phyloP scores from a whole-genome alignment of 1,140 invertebrate genomes.

The Cryptotermes secundus region DNA sequence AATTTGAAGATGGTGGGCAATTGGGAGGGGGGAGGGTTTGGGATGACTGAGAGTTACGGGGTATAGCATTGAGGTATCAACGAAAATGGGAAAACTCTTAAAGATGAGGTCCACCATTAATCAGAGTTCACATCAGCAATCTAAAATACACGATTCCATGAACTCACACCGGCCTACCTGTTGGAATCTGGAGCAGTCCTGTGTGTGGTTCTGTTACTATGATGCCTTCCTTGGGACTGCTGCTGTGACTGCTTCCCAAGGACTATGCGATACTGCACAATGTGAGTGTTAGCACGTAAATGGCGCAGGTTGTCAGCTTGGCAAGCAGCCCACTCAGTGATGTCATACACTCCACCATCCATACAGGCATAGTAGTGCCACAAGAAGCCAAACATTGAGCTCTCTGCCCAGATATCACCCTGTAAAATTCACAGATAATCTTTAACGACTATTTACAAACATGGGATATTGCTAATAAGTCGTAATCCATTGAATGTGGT shows the following conservation, averaged over 20 bases:
- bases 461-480: neutral
- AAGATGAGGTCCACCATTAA: no score
- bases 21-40: no score
- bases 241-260: slow-evolving; percentile 60
- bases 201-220: slow-evolving; percentile 12
- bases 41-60: no score
- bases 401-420: slow-evolving; percentile 96
- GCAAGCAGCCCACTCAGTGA: slow-evolving; percentile 94
- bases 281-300: slow-evolving; percentile 81
- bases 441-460: neutral
- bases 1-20: no score
- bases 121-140: no score
- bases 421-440: slow-evolving; percentile 46
- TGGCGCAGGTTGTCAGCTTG: slow-evolving; percentile 81
- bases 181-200: slow-evolving; percentile 20
- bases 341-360: slow-evolving; percentile 91
- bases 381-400: slow-evolving; percentile 78
- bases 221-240: slow-evolving; percentile 47
- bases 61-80: no score
- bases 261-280: slow-evolving; percentile 89
- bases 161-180: neutral
- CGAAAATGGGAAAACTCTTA: no score
- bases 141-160: no score
- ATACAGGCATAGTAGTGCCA: slow-evolving; percentile 97
- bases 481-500: no score